A percentile compares a stretch with the other conserved stretches of the same genome.
Evolutionary conservation across 2,113 vertebrate species (phyloP).

Genomic region (Corvus hawaiiensis): DNA sequence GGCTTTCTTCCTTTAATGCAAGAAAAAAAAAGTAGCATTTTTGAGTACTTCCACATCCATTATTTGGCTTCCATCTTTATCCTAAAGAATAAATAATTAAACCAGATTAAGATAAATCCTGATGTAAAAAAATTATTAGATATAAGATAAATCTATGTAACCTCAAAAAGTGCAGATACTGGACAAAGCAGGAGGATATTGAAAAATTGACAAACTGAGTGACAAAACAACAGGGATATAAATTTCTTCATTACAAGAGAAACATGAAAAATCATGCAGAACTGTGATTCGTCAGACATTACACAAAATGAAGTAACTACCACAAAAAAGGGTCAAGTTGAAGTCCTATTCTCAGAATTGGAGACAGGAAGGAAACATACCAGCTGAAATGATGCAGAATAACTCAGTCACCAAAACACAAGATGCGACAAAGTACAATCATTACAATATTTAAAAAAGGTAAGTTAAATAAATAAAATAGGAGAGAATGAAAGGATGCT

Average conservation of each 20-base stretch:
- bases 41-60: neutral
- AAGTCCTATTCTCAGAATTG: neutral
- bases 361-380: neutral
- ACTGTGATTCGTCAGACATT: neutral
- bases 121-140: neutral
- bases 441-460: neutral
- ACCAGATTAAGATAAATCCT: neutral
- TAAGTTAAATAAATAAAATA: neutral
- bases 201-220: neutral
- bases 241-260: neutral
- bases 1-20: conserved; percentile 80
- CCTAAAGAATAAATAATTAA: neutral
- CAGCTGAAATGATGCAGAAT: neutral
- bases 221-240: neutral
- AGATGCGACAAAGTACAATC: neutral
- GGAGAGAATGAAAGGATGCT: neutral
- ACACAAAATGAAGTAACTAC: neutral
- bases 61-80: neutral
- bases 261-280: neutral
- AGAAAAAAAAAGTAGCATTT: neutral
- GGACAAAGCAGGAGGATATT: neutral
- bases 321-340: neutral
- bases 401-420: neutral
- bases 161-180: neutral
- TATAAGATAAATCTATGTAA: neutral